A percentile compares a stretch with the other conserved stretches of the same genome.
Conservation (phyloP, 2,888 invertebrate species). For the Monopis laevigella region DNA sequence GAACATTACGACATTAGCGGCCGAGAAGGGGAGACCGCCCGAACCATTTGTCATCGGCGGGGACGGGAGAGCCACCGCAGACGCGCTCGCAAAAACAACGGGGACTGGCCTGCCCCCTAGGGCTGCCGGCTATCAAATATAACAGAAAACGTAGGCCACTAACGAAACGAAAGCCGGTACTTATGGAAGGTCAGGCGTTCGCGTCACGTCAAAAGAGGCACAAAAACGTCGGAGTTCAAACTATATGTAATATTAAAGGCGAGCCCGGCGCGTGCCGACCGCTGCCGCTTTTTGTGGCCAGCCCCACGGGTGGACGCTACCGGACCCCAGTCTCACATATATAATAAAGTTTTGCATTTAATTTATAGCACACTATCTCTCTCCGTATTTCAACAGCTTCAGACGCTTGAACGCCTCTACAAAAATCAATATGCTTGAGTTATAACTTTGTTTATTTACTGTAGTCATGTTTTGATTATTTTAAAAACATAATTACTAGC, state of each 20-base stretch:
- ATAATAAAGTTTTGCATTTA: conserved; percentile 11
- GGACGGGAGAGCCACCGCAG: conserved; percentile 51
- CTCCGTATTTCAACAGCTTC: conserved; percentile 2
- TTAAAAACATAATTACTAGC: no score
- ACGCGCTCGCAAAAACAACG: conserved; percentile 64
- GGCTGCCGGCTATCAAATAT: neutral
- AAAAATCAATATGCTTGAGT: neutral
- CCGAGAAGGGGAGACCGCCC: conserved; percentile 46
- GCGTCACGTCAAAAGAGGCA: conserved; percentile 39
- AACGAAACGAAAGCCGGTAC: conserved; percentile 33
- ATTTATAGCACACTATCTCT: conserved; percentile 10
- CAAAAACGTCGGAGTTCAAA: conserved; percentile 55
- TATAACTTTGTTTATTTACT: no score
- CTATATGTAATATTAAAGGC: conserved; percentile 62
- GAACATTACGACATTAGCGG: conserved; percentile 21
- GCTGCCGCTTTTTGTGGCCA: conserved; percentile 30
- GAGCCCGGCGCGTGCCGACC: conserved; percentile 48
- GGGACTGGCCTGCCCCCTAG: conserved; percentile 26
- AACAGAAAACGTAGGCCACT: neutral
- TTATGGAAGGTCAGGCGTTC: conserved; percentile 59
- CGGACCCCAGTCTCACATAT: conserved; percentile 1
- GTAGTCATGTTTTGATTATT: no score
- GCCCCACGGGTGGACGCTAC: conserved; percentile 18
- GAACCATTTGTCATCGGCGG: conserved; percentile 64
- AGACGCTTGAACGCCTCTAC: neutral